Evolutionary conservation across 2,797 vertebrate genomes (phyloP).

Genomic region (Vultur gryphus): DNA sequence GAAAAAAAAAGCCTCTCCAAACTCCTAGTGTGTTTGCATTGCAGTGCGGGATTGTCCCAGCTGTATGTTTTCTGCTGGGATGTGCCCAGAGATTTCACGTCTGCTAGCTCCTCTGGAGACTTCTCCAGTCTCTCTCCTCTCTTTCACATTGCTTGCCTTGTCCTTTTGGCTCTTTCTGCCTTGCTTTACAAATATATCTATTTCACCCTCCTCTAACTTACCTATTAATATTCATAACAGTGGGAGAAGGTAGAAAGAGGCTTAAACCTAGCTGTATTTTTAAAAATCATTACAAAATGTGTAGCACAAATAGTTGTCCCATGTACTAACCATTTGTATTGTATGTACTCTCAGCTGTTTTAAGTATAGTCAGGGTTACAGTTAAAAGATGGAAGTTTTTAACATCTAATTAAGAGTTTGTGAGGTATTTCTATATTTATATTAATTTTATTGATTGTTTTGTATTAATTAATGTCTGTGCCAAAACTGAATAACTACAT

Average conservation of each 20-base stretch:
- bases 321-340: background rate
- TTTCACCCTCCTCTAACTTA: background rate
- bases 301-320: background rate
- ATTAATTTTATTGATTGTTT: background rate
- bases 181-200: background rate
- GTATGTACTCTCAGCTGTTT: background rate
- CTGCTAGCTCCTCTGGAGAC: background rate
- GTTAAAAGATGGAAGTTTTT: background rate
- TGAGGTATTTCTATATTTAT: background rate
- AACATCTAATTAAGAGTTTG: background rate
- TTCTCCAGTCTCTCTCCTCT: background rate
- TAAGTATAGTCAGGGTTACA: background rate
- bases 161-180: background rate
- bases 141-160: background rate
- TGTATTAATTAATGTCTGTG: background rate
- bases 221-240: background rate
- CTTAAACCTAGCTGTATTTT: background rate
- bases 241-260: background rate
- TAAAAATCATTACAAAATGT: background rate
- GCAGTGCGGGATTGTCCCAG: background rate
- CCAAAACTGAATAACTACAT: background rate
- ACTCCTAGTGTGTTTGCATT: background rate
- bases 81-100: background rate
- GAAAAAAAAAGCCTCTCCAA: background rate
- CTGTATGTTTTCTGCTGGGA: background rate